A percentile compares a stretch with the other conserved stretches of the same genome.
Conservation (phyloP, 2,113 vertebrate species). For the Gnathonemus longibarbis region DNA sequence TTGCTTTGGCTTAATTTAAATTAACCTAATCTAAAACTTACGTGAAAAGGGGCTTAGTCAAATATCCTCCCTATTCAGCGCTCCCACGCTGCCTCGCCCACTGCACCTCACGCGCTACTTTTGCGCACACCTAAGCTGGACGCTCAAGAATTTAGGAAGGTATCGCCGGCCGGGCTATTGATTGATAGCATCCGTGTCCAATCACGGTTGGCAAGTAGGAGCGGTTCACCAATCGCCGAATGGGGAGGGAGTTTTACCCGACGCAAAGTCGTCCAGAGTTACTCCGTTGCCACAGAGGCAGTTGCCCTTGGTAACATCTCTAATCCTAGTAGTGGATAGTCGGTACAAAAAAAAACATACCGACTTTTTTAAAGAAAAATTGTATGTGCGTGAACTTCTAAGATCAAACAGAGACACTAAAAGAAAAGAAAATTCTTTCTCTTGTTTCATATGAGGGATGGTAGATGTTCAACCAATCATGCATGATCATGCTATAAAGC, state of each 20-base stretch:
- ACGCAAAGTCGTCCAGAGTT: constrained; percentile 41
- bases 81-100: background rate
- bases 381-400: background rate
- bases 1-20: background rate
- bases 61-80: background rate
- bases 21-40: constrained; percentile 29
- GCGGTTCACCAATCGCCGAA: constrained; percentile 1
- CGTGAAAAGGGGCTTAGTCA: constrained; percentile 21
- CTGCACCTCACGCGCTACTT: constrained; percentile 19
- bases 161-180: constrained; percentile 54
- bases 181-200: constrained; percentile 50
- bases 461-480: background rate
- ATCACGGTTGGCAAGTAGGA: constrained; percentile 24
- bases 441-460: background rate
- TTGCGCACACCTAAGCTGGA: constrained; percentile 47
- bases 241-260: background rate
- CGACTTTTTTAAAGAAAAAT: background rate
- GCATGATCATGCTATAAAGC: background rate
- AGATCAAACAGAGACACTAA: background rate
- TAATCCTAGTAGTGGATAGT: constrained; percentile 5
- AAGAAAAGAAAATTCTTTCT: background rate
- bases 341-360: background rate
- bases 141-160: constrained; percentile 53
- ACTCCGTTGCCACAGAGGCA: constrained; percentile 54
- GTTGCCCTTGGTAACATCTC: constrained; percentile 50